Evolutionary conservation across 2,113 vertebrate species (phyloP).

Genomic region (Ctenodactylus gundi): DNA sequence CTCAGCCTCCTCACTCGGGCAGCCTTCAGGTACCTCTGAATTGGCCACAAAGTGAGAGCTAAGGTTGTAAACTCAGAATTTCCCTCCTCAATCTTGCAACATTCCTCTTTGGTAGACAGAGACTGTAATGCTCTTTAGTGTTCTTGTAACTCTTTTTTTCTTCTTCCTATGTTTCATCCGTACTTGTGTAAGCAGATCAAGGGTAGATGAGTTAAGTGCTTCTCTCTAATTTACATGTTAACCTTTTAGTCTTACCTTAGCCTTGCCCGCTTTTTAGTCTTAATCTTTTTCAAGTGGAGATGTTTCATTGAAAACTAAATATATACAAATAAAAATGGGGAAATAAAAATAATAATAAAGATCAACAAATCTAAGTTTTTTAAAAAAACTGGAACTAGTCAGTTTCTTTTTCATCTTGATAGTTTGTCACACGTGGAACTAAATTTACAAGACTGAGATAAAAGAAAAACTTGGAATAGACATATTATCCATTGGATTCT

Average conservation of each 20-base stretch:
- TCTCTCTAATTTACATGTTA: background rate
- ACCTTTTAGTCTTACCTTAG: background rate
- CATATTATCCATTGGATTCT: background rate
- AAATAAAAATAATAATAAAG: no score
- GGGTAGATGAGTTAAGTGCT: background rate
- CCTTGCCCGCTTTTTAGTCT: no score
- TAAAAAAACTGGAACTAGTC: background rate
- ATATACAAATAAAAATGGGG: no score
- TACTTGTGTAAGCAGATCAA: background rate
- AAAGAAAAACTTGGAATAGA: background rate
- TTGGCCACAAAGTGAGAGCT: constrained; percentile 61
- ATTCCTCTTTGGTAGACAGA: background rate
- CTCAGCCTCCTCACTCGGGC: constrained; percentile 59
- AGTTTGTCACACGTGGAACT: background rate
- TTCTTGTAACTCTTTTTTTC: background rate
- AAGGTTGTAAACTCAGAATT: constrained; percentile 65
- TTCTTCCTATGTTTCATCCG: background rate
- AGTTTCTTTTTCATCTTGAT: constrained; percentile 13
- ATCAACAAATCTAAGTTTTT: no score
- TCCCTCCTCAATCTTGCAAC: constrained; percentile 55
- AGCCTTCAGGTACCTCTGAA: constrained; percentile 20
- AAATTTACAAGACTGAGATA: constrained; percentile 4
- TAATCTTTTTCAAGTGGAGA: background rate
- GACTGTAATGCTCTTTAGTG: background rate
- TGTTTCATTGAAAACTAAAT: constrained; percentile 30